Base-by-base conservation (phyloP, 2,797 vertebrate species). In the Tympanoctomys barrerae region DNA sequence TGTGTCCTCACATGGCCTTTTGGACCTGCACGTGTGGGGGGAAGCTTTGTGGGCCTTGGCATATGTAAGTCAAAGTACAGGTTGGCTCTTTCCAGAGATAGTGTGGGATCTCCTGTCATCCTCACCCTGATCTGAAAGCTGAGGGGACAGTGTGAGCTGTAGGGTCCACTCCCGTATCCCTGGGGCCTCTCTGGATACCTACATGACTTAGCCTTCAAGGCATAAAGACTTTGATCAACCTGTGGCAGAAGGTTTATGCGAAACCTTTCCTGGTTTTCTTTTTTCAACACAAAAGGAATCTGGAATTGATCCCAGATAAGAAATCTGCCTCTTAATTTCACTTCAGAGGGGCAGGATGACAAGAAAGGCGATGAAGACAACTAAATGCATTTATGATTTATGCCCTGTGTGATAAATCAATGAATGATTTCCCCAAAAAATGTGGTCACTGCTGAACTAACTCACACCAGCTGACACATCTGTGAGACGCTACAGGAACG, bases 341-440 rank as follows among this genome's bases (percentile, higher is more conserved):
- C 97, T 96, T 98, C 85, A 91, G 96, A 96, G 92, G 97, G 90
- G 95, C 86, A 97, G 97, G 95, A 97, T 98, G 97, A 96, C 71
- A 86, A 87, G 95, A 95, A 96, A 97, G 96, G 97, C 81, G 90
- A 98, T 95, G 87, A 97, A 96, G 97, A 92, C 54, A 91, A 97
- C 96, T 92, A 94, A 97, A 96, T 96, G 91, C 96, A 94, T 96
- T 98, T 97, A 94, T 96, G 97, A 96, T 97, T 95, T 98, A 98
- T 98, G 96, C 90, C 92, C 93, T 61, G 54, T 94, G 87, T 97
- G 95, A 97, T 98, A 98, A 98, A 98, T 92, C 97, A 98, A 79
- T 98, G 89, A 52, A 89, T 97, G 97, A 95, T 94, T 98, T 97
- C 96, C 97, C 96, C 90, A 85, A 94, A 94, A 98, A 98, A 98